These are phyloP conservation scores for Manis pentadactyla DNA, from an alignment of 2,797 vertebrate species.

Conservation along the genomic window DNA sequence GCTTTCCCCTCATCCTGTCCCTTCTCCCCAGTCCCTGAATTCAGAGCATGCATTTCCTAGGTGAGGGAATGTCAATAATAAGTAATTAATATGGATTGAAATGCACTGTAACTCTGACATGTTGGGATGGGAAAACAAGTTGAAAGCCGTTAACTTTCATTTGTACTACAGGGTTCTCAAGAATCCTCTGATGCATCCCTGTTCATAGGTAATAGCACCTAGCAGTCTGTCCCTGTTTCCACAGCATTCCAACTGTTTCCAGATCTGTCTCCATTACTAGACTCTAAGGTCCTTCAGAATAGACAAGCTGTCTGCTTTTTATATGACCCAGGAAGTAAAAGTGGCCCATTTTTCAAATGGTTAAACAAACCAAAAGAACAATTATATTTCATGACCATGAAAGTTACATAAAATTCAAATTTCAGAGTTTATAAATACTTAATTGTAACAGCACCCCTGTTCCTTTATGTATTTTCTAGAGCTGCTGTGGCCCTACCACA, in stretches of 20 bases:
- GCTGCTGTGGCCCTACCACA: background rate
- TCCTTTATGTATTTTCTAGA: background rate
- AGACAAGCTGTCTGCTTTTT: background rate
- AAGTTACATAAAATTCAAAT: conserved; percentile 10
- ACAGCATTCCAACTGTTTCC: background rate
- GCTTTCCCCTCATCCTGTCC: background rate
- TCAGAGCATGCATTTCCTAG: background rate
- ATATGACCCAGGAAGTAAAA: background rate
- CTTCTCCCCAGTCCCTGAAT: background rate
- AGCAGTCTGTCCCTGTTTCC: background rate
- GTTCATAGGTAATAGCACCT: background rate
- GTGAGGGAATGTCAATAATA: background rate
- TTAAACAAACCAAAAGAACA: background rate
- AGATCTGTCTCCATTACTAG: background rate
- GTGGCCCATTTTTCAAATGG: background rate
- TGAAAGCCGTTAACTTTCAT: background rate
- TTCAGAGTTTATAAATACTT: background rate
- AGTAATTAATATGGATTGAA: background rate
- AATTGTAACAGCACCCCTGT: background rate
- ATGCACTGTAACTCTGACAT: background rate
- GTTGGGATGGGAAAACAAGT: background rate
- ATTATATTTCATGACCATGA: background rate
- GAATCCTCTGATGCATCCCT: background rate
- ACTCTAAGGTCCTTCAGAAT: background rate
- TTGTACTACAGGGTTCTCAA: background rate